Base-by-base conservation (phyloP, 2,888 invertebrate species). In the Lasioglossum pauxillum region DNA sequence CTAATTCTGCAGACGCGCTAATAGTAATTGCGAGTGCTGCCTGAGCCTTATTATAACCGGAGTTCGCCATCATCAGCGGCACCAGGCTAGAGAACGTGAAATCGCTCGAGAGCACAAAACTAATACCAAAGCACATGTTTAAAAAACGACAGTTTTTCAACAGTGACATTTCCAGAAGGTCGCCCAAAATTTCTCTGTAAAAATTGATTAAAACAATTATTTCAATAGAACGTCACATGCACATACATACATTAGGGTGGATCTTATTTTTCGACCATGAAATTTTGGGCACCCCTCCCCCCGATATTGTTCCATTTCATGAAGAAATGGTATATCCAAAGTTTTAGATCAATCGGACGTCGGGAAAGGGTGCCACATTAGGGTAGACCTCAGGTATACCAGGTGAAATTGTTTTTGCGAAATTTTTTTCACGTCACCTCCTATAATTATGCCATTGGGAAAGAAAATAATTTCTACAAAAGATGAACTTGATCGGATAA, bases 21-120 rank as follows among this genome's bases (percentile, higher is more conserved):
- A 97, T 96, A 88, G 97, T 97, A 77, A 98, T 96, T 81, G 97
- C 96, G 3, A 96, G 95, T 0, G 98, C 97, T 0, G 97, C 96
- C 90, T 97, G 96, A 85, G 96, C 95, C 93, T 96, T 95, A 12
- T 95, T 95, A 92, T 96, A 97, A 85, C 96, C 96, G 80, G 96
- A 95, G 2, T 96, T 96, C 80, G 96, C 96, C 83, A 97, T 95
- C 86, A 97, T 95, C 90, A 97, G 92, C 0, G 98, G 97, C 85
- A 97, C 96, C 77, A 98, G 93, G 0, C 97, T 97, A 89, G 97
- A 96, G 93, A 98, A 98, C 0, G 97, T 97, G 69, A 97, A 96
- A 93, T 98, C 98, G 8, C 97, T 96, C 82, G 97, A 97, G 85
- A 97, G 96, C 5, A 97, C 96, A 82, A 97, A 96, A 0, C 97